Evolutionary conservation across 53 echinoderm and acorn worm genomes (phyloP), one percentile per base, ranked within the genome.

Genomic region (Arbacia lixula): DNA sequence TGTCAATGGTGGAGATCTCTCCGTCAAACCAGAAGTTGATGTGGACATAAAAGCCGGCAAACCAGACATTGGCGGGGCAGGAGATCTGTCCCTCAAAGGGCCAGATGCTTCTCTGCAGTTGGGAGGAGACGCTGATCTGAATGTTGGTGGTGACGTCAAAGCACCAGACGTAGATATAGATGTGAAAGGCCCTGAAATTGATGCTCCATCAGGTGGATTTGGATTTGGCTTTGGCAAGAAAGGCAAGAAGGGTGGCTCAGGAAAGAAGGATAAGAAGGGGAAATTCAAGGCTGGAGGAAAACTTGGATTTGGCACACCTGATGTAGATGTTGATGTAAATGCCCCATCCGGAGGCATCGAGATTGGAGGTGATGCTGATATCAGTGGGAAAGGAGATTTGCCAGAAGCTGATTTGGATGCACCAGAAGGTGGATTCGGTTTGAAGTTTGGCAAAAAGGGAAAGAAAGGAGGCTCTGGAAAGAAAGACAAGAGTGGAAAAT

Each of bases 391-490:
- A 54, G 66, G 36, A 26, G 66, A 36, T 36, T 1, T 66, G n/a
- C 58, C 58, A 57, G 58, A 57, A 57, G 58, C n/a, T 20, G 75
- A 75, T 55, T 19, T 30, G 17, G 89, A 88, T 76, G 66, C 84
- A 60, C 83, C 73, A 50, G 81, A 88, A 35, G 35, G 71, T 60
- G 83, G 83, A 24, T 29, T 88, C 36, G 90, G 71, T 55, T 46
- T 41, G 43, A 85, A 42, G 20, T 87, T 84, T 89, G 89, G 84
- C 42, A 88, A 76, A 76, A 88, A 83, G 66, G 67, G 41, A 35
- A 92, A 89, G 69, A 91, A 85, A 69, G 74, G 57, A 35, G 72
- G 84, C 8, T 88, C 88, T 75, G 84, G 89, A 0, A 88, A 88
- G 56, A 88, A 88, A 54, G 89, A 84, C 12, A 78, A 78, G 24